These are phyloP conservation scores for Chymomyza procnemis DNA, from an alignment of 2,888 invertebrate genomes.

Conservation along the genomic window DNA sequence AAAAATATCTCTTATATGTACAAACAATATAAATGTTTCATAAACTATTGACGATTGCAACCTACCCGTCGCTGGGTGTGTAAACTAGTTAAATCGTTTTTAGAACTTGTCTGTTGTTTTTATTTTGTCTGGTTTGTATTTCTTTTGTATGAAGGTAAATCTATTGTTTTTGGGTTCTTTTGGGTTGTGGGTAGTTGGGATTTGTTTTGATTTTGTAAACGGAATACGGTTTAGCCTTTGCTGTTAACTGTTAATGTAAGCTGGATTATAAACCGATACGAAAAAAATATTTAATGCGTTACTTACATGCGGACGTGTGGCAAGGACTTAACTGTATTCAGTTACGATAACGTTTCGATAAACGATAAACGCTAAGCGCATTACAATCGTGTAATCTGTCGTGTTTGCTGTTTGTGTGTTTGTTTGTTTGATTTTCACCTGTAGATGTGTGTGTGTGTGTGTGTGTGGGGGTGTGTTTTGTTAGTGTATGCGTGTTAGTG, in stretches of 20 bases:
- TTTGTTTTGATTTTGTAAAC: constrained; percentile 55
- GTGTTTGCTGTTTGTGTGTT: constrained; percentile 4
- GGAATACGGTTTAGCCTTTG: constrained; percentile 79
- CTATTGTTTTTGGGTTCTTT: constrained; percentile 22
- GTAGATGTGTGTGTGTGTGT: not conserved
- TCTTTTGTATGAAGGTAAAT: constrained; percentile 20
- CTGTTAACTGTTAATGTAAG: constrained; percentile 72
- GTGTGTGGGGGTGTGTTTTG: constrained; percentile 11
- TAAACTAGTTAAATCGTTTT: not conserved
- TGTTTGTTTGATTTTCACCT: too few relatives aligned
- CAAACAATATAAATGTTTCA: not conserved
- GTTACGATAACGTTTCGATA: constrained; percentile 51
- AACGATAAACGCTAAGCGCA: constrained; percentile 12
- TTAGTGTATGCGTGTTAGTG: constrained; percentile 22
- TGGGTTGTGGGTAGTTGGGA: constrained; percentile 2
- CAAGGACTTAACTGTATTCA: constrained; percentile 79
- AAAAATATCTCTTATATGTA: not conserved
- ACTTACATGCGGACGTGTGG: constrained; percentile 75
- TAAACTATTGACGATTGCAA: constrained; percentile 37
- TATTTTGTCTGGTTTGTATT: constrained; percentile 2
- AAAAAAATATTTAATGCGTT: constrained; percentile 58
- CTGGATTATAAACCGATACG: constrained; percentile 56
- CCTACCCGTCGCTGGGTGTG: constrained; percentile 45
- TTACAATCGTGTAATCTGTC: not conserved
- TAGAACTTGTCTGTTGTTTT: not conserved